A percentile compares a stretch with the other conserved stretches of the same genome.
phyloP scores from a whole-genome alignment of 1,140 invertebrate species.

The Meloidogyne floridensis region DNA sequence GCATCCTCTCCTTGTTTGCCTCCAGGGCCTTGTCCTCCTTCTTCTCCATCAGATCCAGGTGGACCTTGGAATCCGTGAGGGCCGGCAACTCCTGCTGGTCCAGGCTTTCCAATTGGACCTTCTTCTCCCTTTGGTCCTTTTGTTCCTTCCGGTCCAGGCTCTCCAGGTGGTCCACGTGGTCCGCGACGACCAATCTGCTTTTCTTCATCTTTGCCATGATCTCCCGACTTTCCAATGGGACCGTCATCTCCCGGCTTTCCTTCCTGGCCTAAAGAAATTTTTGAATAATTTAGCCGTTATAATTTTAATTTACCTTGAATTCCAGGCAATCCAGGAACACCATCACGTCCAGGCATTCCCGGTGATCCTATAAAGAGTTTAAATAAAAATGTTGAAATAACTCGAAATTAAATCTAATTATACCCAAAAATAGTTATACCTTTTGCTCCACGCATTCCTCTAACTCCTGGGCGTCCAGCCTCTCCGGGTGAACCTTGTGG shows the following conservation, averaged over 20 bases:
- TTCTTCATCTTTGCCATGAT: slow-evolving; percentile 47
- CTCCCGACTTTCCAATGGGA: slow-evolving; percentile 36
- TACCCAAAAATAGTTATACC: neutral
- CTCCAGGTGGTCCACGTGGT: slow-evolving; percentile 45
- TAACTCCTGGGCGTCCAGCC: slow-evolving; percentile 20
- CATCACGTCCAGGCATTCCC: slow-evolving; percentile 24
- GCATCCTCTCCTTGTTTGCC: slow-evolving; percentile 29
- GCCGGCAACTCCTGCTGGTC: slow-evolving; percentile 37
- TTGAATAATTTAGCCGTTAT: neutral
- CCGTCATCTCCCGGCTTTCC: slow-evolving; percentile 45
- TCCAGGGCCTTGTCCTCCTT: slow-evolving; percentile 38
- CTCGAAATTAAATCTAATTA: no score
- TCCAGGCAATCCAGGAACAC: slow-evolving; percentile 26
- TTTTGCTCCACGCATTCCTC: slow-evolving; percentile 30
- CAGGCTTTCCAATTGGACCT: slow-evolving; percentile 41
- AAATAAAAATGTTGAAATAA: no score
- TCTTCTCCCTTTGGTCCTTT: slow-evolving; percentile 40
- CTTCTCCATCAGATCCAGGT: slow-evolving; percentile 46
- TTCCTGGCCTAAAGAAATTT: slow-evolving; percentile 13
- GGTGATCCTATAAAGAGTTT: neutral
- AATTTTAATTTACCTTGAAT: neutral
- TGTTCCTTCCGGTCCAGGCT: slow-evolving; percentile 35
- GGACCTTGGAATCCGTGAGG: slow-evolving; percentile 44
- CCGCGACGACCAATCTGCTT: slow-evolving; percentile 52
- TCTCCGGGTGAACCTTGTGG: slow-evolving; percentile 25